Conservation (phyloP, 2,797 vertebrate species). For the Melanotaenia parkinsoni region DNA sequence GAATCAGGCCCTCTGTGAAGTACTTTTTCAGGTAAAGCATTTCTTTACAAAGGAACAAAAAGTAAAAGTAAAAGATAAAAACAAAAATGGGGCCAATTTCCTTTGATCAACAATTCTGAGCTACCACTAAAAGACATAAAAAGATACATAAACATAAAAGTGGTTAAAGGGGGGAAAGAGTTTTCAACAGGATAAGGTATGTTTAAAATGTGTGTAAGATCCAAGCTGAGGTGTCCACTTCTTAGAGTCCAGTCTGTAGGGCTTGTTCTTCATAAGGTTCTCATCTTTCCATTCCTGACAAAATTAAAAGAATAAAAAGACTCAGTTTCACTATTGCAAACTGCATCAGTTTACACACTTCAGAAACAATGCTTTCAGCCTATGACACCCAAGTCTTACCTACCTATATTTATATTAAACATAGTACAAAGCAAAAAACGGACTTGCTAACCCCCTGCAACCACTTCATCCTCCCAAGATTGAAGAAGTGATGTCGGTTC, state of each 20-base stretch:
- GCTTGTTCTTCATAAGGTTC: conserved; percentile 70
- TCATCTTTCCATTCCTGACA: conserved; percentile 69
- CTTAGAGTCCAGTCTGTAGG: conserved; percentile 62
- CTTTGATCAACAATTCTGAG: conserved; percentile 57
- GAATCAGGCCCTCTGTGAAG: conserved; percentile 99
- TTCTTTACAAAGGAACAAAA: conserved; percentile 91
- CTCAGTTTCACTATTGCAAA: conserved; percentile 41
- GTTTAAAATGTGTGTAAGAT: conserved; percentile 54
- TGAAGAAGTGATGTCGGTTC: conserved; percentile 63
- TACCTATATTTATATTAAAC: conserved; percentile 58
- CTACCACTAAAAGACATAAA: conserved; percentile 43
- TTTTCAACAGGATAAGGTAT: conserved; percentile 43
- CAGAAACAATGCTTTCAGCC: conserved; percentile 24
- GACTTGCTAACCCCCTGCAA: conserved; percentile 65
- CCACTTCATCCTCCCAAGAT: conserved; percentile 70
- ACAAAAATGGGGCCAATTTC: conserved; percentile 73
- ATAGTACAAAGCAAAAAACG: conserved; percentile 53
- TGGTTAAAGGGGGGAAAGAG: conserved; percentile 40
- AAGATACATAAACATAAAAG: conserved; percentile 58
- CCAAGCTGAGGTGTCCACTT: conserved; percentile 60
- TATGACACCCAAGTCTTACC: conserved; percentile 44
- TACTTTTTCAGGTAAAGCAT: conserved; percentile 99
- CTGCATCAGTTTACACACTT: conserved; percentile 21
- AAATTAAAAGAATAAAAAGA: conserved; percentile 56
- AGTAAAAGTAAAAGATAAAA: conserved; percentile 83